Evolutionary conservation across 1,140 invertebrate species (phyloP), one percentile per base, ranked within the genome.

Genomic region (Calephelis nemesis): DNA sequence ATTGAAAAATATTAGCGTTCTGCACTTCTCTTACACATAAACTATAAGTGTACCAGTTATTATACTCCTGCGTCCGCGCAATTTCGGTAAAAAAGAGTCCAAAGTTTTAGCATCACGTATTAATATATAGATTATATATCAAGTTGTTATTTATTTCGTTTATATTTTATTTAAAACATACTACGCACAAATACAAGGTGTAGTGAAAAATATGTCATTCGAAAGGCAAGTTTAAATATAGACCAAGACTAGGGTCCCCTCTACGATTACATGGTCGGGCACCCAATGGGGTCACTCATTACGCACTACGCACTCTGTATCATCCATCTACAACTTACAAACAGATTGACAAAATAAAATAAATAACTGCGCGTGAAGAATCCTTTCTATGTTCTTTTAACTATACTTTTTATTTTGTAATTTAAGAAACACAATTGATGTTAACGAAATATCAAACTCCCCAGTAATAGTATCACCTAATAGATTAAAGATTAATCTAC

Each of bases 151-250:
- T n/a, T 12, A 58, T 12, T 39, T 58, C 10, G 30, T 30, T 11
- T 39, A 19, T 30, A 39, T 15, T 30, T 10, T 30, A 19, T 58
- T 5, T 39, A 30, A 7, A 19, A 8, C 15, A 39, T 30, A 0
- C 54, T 39, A 60, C 58, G 58, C 58, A 7, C 30, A 58, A 50
- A 63, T 60, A 50, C 45, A 58, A 52, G 50, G 65, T 67, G 8
- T 58, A 54, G 49, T 42, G 50, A 68, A 63, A 63, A 65, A 65
- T 65, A 42, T 58, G 68, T 65, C 63, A 47, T 65, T 69, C 47
- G 45, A 69, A 67, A 69, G 68, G 63, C 63, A 39, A 58, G 68
- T 39, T 50, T 47, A 70, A 66, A 70, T 63, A 66, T 70, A 70
- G 65, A 70, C 49, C 66, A 70, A 70, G 69, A 70, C 58, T 50